Conservation (phyloP, 2,888 invertebrate genomes). For the Synergus itoensis region DNA sequence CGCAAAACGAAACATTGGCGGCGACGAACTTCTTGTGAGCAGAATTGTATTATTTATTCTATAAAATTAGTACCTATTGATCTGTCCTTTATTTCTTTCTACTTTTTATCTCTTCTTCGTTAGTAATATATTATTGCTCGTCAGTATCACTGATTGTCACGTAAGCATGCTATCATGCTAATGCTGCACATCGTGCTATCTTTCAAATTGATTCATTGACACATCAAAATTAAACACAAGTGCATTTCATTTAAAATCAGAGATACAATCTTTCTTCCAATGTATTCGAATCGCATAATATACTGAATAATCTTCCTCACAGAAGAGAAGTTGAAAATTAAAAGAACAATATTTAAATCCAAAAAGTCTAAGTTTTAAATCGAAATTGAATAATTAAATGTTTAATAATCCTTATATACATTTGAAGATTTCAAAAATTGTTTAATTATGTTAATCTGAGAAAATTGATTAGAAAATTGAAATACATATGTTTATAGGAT, state of each 20-base stretch:
- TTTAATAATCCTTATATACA: no score
- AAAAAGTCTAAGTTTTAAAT: not conserved
- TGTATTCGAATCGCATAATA: not conserved
- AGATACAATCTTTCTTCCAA: not conserved
- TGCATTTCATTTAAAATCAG: not conserved
- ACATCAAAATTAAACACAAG: conserved; percentile 5
- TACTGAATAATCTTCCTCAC: not conserved
- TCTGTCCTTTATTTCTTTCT: not conserved
- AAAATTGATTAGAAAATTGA: no score
- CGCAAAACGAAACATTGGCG: conserved; percentile 72
- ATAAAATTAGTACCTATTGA: not conserved
- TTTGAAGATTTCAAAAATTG: no score
- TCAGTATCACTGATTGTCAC: not conserved
- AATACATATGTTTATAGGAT: no score
- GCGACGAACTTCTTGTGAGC: conserved; percentile 74
- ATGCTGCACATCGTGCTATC: not conserved
- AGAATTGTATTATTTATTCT: not conserved
- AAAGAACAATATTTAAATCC: not conserved
- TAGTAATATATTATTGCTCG: not conserved
- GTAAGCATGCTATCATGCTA: not conserved
- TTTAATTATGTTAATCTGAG: no score
- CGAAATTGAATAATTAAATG: no score
- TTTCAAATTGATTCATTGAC: conserved; percentile 16
- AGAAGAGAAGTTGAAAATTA: not conserved
- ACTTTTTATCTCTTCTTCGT: not conserved